Base-by-base conservation (phyloP, 2,113 vertebrate genomes). In the Chaetodon trifascialis region DNA sequence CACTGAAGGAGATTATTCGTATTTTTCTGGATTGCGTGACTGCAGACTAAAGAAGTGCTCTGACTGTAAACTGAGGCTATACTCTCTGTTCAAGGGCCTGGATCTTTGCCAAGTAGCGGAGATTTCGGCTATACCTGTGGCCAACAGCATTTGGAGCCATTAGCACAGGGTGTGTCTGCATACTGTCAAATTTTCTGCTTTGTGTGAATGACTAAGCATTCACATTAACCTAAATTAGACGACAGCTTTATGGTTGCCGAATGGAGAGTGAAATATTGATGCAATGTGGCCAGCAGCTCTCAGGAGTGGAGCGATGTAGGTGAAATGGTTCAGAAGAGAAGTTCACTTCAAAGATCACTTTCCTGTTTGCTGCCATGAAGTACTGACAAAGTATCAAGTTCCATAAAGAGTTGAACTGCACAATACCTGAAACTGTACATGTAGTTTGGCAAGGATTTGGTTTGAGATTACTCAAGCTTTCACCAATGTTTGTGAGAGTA, bases 161-260 rank as follows among this genome's bases (percentile, higher is more conserved):
- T 89, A 84, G 66, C 16, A 6, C 75, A 46, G 87, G 90, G 89
- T 74, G 94, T 92, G 88, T 81, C 88, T 73, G 73, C 73, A 72
- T 4, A 16, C 86, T 77, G 71, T 82, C 77, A 70, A 71, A 75
- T 86, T 69, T 76, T 86, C 82, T 65, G 42, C 78, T 81, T 76
- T 85, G 84, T 87, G 60, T 59, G 65, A 75, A 65, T 89, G 91
- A 92, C 89, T 91, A 79, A 93, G 69, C 78, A 65, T 74, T 65
- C 54, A 60, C 71, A 85, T 85, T 82, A 91, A 83, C 75, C 54
- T 44, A 70, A 90, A 79, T 58, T 30, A 54, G 44, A 66, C 90
- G 93, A 89, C 86, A 94, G 89, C 38, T 94, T 93, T 91, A 90
- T 84, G 66, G 47, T 15, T 69, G 15, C 68, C 74, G 34, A 82